Conservation (phyloP, 2,113 vertebrate species). For the Eonycteris spelaea region DNA sequence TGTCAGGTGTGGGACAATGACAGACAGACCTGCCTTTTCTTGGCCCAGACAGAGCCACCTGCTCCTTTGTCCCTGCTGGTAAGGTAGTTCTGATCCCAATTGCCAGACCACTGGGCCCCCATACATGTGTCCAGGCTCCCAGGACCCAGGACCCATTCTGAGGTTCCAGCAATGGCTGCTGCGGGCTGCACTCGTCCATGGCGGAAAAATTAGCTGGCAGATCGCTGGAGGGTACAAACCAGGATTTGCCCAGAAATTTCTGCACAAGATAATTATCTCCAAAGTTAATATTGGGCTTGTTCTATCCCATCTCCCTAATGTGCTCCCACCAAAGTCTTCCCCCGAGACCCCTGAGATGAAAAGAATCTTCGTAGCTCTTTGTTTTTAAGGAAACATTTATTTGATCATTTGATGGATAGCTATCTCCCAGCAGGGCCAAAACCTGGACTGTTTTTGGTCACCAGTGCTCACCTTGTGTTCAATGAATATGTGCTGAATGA, state of each 20-base stretch:
- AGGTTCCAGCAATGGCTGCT: not conserved
- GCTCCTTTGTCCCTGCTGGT: not conserved
- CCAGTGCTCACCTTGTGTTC: not conserved
- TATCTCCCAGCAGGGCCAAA: not conserved
- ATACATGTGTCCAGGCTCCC: not conserved
- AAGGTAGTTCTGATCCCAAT: not conserved
- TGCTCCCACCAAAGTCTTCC: not conserved
- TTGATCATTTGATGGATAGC: not conserved
- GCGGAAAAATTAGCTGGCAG: not conserved
- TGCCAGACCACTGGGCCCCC: not conserved
- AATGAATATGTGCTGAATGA: not conserved
- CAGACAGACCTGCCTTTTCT: not conserved
- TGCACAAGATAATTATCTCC: not conserved
- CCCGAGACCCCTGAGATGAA: not conserved
- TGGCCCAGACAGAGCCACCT: not conserved
- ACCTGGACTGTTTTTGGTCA: not conserved
- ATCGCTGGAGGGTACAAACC: not conserved
- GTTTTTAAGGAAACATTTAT: not conserved
- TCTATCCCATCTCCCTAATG: not conserved
- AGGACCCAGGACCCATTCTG: not conserved
- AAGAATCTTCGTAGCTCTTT: not conserved
- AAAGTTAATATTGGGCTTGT: not conserved
- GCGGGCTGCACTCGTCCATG: not conserved
- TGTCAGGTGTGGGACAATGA: too few species aligned
- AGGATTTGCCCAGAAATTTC: not conserved